Percentiles rank a stretch among this genome's conserved stretches.
Evolutionary conservation across 1,140 invertebrate species (phyloP).

Genomic region (Drosophila repleta): DNA sequence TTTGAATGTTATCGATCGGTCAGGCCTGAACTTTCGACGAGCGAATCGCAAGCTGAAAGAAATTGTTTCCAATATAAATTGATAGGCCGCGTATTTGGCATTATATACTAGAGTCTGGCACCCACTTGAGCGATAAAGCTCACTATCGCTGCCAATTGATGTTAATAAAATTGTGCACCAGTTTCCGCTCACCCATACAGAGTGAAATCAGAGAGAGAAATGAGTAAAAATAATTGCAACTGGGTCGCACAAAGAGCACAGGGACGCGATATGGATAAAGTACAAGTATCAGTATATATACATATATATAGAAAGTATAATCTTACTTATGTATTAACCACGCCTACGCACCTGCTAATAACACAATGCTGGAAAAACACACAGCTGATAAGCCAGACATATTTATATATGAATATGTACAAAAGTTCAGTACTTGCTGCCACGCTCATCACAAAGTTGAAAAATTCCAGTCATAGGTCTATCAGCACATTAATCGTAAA

Average conservation of each 20-base stretch:
- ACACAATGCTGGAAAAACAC: constrained; percentile 40
- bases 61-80: constrained; percentile 60
- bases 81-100: constrained; percentile 41
- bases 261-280: constrained; percentile 35
- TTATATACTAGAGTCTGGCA: constrained; percentile 26
- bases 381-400: constrained; percentile 51
- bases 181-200: constrained; percentile 60
- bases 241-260: constrained; percentile 43
- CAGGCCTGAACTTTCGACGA: constrained; percentile 9
- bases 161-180: constrained; percentile 70
- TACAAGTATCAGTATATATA: constrained; percentile 7
- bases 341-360: constrained; percentile 39
- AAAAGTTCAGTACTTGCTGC: constrained; percentile 18
- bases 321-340: constrained; percentile 5
- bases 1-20: constrained; percentile 2
- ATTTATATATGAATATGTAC: neutral
- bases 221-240: constrained; percentile 9
- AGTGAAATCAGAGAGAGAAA: constrained; percentile 2
- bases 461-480: constrained; percentile 14
- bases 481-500: constrained; percentile 39
- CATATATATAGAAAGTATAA: neutral
- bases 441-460: constrained; percentile 11
- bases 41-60: constrained; percentile 9
- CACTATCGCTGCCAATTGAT: constrained; percentile 59
- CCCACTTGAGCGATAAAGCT: constrained; percentile 59